Evolutionary conservation across 2,797 vertebrate genomes (phyloP), one percentile per base, ranked within the genome.

Genomic region (Dryobates pubescens): DNA sequence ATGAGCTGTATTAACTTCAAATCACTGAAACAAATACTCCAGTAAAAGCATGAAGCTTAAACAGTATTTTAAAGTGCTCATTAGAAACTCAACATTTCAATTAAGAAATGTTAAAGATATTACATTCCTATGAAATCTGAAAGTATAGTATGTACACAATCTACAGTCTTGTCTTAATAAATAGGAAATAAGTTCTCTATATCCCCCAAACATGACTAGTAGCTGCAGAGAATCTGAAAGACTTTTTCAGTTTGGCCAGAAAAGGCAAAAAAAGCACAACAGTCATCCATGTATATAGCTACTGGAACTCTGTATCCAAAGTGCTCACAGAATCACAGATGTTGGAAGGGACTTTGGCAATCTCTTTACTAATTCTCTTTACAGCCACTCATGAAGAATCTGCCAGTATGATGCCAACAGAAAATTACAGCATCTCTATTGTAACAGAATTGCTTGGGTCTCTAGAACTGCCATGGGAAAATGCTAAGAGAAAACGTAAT

Each of bases 71-170:
- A 90, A 94, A 89, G 91, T 94, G 94, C 94, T 91, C 67, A 73
- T 79, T 91, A 93, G 67, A 89, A 82, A 95, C 26, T 6, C 0
- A 91, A 80, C 79, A 83, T 94, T 95, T 89, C 71, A 56, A 41
- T 90, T 89, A 88, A 92, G 91, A 93, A 85, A 91, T 67, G 43
- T 88, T 86, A 76, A 89, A 84, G 63, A 91, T 58, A 92, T 17
- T 88, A 95, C 88, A 86, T 94, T 97, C 96, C 79, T 56, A 86
- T 49, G 38, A 41, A 84, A 77, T 90, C 84, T 91, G 77, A 93
- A 94, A 85, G 65, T 86, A 87, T 30, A 91, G 38, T 94, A 80
- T 88, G 83, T 94, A 97, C 56, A 96, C 68, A 51, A 93, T 91
- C 89, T 94, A 93, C 87, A 92, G 61, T 76, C 72, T 90, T 82